Conservation (phyloP, 2,113 vertebrate genomes). For the Gila orcuttii region DNA sequence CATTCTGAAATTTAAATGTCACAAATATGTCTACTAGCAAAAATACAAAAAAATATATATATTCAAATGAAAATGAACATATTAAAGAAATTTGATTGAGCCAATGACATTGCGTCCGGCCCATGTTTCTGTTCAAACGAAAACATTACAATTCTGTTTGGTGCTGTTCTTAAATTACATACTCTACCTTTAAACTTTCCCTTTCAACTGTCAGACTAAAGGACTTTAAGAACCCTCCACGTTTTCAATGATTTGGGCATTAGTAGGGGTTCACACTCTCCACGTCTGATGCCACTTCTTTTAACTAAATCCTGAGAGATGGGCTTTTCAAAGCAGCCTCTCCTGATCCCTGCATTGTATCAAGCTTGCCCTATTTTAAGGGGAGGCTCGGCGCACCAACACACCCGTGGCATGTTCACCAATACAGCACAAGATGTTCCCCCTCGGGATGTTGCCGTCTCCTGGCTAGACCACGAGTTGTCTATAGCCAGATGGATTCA, state of each 20-base stretch:
- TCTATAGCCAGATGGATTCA: slow-evolving; percentile 4
- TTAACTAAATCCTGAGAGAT: slow-evolving; percentile 31
- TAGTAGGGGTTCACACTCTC: not conserved
- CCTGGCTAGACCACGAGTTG: slow-evolving; percentile 24
- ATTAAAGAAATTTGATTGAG: not conserved
- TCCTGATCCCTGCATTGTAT: slow-evolving; percentile 24
- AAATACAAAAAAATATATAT: no score
- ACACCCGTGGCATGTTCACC: not conserved
- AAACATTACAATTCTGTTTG: not conserved
- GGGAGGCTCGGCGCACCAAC: not conserved
- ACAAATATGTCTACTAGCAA: no score
- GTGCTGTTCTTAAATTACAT: not conserved
- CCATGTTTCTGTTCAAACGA: not conserved
- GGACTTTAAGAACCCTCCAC: not conserved
- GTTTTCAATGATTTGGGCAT: not conserved
- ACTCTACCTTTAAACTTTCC: not conserved
- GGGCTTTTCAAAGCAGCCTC: slow-evolving; percentile 31
- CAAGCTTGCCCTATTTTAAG: slow-evolving; percentile 29
- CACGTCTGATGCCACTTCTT: slow-evolving; percentile 32
- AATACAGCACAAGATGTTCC: not conserved
- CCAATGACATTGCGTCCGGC: not conserved
- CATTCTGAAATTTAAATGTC: no score
- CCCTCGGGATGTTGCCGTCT: slow-evolving; percentile 3
- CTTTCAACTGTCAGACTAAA: slow-evolving; percentile 20
- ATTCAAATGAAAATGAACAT: not conserved